Evolutionary conservation across 1,140 invertebrate species (phyloP).

Genomic region (Dinoponera quadriceps): DNA sequence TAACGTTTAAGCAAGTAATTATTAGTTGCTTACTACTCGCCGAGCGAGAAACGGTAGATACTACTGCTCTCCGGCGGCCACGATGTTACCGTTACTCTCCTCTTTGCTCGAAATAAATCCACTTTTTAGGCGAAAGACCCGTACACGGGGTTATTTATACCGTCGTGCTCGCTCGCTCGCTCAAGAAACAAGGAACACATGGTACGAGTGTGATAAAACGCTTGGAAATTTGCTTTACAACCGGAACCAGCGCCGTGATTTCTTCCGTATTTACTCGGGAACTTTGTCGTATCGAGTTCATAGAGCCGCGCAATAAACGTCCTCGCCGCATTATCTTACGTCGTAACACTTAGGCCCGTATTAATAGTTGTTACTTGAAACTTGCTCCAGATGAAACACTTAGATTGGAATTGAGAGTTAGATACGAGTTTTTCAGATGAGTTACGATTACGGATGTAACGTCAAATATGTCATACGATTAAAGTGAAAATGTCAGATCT

Average conservation of each 20-base stretch:
- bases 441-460: too few relatives aligned
- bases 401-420: too few relatives aligned
- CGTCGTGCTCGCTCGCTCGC: constrained; percentile 2
- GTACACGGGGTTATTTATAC: constrained; percentile 28
- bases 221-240: constrained; percentile 31
- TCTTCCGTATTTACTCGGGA: background rate
- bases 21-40: constrained; percentile 9
- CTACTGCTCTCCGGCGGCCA: background rate
- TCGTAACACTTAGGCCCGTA: too few relatives aligned
- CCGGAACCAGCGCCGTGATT: background rate
- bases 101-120: constrained; percentile 37
- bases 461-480: too few relatives aligned
- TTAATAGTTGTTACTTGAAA: too few relatives aligned
- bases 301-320: background rate
- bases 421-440: too few relatives aligned
- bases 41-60: background rate
- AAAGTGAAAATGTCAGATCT: too few relatives aligned
- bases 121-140: constrained; percentile 48
- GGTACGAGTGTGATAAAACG: constrained; percentile 17
- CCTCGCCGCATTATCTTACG: background rate
- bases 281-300: constrained; percentile 22
- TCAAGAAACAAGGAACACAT: constrained; percentile 21
- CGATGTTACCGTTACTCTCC: constrained; percentile 20
- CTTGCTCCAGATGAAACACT: too few relatives aligned
- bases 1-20: constrained; percentile 36